Base-by-base conservation (phyloP, 2,888 invertebrate species). In the Ormyrus rosae region DNA sequence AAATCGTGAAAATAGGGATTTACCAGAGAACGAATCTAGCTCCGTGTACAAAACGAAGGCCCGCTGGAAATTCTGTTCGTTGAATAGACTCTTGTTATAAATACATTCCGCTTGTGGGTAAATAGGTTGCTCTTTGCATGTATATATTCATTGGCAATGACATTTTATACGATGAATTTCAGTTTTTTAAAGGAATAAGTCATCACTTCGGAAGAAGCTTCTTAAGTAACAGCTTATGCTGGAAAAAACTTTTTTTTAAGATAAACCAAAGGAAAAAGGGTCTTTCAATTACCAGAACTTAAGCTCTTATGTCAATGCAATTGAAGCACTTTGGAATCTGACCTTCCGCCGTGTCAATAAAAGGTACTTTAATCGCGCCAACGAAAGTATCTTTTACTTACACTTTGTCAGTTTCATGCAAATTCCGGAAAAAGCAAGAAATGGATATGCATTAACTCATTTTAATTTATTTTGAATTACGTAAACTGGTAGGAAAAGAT, bases 221-320 rank as follows among this genome's bases (percentile, higher is more conserved):
- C 34, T 34, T 53, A 2, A 3, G 53, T 53, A 53, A 6, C 61
- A 19, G 34, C 10, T 6, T 46, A 7, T 46, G 10, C 4, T 9
- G 63, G 11, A 46, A 63, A 46, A 63, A 45, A 63, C 45, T 63
- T 63, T 45, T 63, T 45, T 45, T n/a, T 53, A 11, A 56, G 13
- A 56, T n/a, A 56, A 10, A 3, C n/a, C 5, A 0, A 10, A 11
- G 10, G 45, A 50, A 45, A 61, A 64, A 48, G 7, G 7, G 13
- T 13, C 48, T 6, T 48, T 64, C 64, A n/a, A 2, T 5, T n/a
- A n/a, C n/a, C 5, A n/a, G 13, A n/a, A 50, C n/a, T 64, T 64
- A 46, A 64, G 48, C 64, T 46, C 64, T 48, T 13, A 34, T 64
- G 64, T 64, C 64, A 64, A 64, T 64, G 13, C 13, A 48, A 64